These are phyloP conservation scores for Sebastes kiyomatsui DNA, from an alignment of 2,797 vertebrate species.

Conservation along the genomic window DNA sequence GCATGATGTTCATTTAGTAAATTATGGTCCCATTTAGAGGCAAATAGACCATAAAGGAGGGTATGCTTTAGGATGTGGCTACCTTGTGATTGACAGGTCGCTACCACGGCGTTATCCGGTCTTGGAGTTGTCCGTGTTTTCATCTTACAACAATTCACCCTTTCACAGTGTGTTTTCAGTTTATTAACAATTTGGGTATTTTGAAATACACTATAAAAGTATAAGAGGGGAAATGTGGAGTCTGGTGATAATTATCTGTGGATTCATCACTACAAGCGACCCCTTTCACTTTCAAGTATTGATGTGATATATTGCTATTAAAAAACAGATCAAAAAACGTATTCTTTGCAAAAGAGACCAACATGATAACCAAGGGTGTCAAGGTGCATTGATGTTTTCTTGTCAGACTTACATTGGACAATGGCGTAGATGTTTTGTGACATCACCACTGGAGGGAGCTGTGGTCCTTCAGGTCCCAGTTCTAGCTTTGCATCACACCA, in stretches of 20 bases:
- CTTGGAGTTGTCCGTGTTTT: no score
- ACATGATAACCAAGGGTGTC: not conserved
- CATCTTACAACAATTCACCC: no score
- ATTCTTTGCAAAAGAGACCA: not conserved
- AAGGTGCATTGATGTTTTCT: not conserved
- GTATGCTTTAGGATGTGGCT: no score
- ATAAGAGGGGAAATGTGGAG: not conserved
- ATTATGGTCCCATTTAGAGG: no score
- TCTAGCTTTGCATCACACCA: slow-evolving; percentile 71
- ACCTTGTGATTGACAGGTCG: no score
- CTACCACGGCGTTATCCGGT: no score
- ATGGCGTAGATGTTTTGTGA: slow-evolving; percentile 23
- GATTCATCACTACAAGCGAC: not conserved
- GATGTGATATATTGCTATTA: not conserved
- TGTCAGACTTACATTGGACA: slow-evolving; percentile 67
- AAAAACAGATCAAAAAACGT: not conserved
- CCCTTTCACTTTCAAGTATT: not conserved
- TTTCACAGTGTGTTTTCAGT: no score
- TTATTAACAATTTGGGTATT: no score
- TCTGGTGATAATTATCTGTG: not conserved
- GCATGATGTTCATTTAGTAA: no score
- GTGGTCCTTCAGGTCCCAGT: slow-evolving; percentile 54
- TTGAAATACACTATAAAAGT: not conserved
- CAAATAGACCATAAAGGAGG: no score
- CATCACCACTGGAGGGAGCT: not conserved